Percentiles rank a stretch among this genome's conserved stretches.
Conservation (phyloP, 2,888 invertebrate species). For the Lagria hirta region DNA sequence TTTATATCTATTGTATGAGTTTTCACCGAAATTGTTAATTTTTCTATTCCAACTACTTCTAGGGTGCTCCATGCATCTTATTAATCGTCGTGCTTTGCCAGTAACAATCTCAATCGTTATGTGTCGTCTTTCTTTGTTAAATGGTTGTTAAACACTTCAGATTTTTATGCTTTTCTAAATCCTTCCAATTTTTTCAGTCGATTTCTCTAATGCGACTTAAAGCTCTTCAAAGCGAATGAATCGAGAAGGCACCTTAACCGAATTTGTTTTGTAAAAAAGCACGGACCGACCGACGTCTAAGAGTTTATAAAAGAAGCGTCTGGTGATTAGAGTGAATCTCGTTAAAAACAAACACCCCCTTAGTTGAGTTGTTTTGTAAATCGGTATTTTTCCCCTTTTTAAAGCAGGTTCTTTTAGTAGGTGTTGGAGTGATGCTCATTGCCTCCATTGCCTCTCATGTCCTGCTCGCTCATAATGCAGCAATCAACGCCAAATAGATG, state of each 20-base stretch:
- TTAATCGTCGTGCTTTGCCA: too few relatives aligned
- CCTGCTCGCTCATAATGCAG: slow-evolving; percentile 48
- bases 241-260: slow-evolving; percentile 18
- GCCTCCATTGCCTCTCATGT: slow-evolving; percentile 36
- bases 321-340: slow-evolving; percentile 51
- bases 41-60: too few relatives aligned
- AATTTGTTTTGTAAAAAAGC: slow-evolving; percentile 25
- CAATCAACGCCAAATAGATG: slow-evolving; percentile 49
- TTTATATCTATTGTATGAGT: too few relatives aligned
- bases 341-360: slow-evolving; percentile 55
- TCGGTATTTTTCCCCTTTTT: slow-evolving; percentile 46
- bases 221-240: slow-evolving; percentile 11
- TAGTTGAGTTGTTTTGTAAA: slow-evolving; percentile 50
- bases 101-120: too few relatives aligned
- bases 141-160: too few relatives aligned
- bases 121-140: too few relatives aligned
- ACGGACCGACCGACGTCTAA: too few relatives aligned
- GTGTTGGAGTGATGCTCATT: slow-evolving; percentile 43
- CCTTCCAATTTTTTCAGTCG: slow-evolving; percentile 11
- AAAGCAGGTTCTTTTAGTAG: slow-evolving; percentile 49
- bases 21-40: too few relatives aligned
- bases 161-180: too few relatives aligned
- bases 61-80: too few relatives aligned
- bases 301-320: slow-evolving; percentile 46
- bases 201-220: slow-evolving; percentile 13